phyloP scores from a whole-genome alignment of 1,140 invertebrate species.

The Brachionus calyciflorus region DNA sequence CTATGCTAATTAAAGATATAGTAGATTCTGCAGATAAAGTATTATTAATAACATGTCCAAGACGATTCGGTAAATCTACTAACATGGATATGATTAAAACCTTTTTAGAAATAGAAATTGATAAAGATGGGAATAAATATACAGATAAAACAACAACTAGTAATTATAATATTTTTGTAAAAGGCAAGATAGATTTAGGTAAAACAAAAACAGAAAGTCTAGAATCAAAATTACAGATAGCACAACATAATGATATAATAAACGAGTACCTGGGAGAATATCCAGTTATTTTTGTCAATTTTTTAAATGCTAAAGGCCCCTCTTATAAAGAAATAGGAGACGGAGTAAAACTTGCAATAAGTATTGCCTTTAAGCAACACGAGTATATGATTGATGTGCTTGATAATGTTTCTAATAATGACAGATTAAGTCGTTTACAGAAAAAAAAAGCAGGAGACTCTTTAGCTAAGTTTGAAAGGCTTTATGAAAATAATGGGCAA shows the following conservation, averaged over 20 bases:
- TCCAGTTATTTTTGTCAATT: constrained; percentile 33
- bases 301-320: constrained; percentile 11
- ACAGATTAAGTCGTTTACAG: neutral
- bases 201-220: neutral
- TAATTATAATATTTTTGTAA: constrained; percentile 8
- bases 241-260: constrained; percentile 27
- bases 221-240: constrained; percentile 1
- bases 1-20: neutral
- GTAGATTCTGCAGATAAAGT: neutral
- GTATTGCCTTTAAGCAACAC: constrained; percentile 13
- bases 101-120: constrained; percentile 35
- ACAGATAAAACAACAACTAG: constrained; percentile 33
- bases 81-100: constrained; percentile 38
- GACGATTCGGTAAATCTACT: constrained; percentile 19
- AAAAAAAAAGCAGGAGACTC: neutral
- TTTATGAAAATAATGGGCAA: neutral
- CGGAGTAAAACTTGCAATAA: constrained; percentile 20
- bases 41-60: constrained; percentile 25
- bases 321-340: neutral
- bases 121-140: constrained; percentile 27
- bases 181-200: no score
- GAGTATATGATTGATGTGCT: constrained; percentile 1
- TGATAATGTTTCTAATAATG: neutral
- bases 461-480: neutral
- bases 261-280: constrained; percentile 20